Percentiles rank a stretch among this genome's conserved stretches.
Conservation (phyloP, 2,888 invertebrate genomes). For the Ichneumoninae sp. region DNA sequence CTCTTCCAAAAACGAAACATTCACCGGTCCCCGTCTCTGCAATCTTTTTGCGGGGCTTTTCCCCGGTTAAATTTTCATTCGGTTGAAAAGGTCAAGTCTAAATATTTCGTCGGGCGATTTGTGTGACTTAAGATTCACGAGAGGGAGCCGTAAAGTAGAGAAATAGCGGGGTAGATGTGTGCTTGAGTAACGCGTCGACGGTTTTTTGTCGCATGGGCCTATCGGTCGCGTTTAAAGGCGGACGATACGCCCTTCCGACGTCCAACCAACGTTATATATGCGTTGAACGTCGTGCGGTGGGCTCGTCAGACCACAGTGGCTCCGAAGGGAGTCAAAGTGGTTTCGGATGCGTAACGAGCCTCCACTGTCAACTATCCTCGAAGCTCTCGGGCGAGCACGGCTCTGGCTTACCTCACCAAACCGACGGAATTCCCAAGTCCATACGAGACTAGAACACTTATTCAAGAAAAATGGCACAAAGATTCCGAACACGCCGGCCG, state of each 20-base stretch:
- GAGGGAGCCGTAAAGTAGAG: background rate
- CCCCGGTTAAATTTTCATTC: slow-evolving; percentile 27
- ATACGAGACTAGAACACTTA: slow-evolving; percentile 1
- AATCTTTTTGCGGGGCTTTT: background rate
- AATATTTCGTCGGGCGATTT: slow-evolving; percentile 15
- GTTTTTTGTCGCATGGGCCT: background rate
- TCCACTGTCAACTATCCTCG: slow-evolving; percentile 35
- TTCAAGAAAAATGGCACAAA: slow-evolving; percentile 27
- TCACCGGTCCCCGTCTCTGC: background rate
- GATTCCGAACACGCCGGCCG: slow-evolving; percentile 8
- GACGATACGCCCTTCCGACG: background rate
- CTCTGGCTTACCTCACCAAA: slow-evolving; percentile 29
- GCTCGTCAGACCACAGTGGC: slow-evolving; percentile 27
- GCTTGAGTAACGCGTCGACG: background rate
- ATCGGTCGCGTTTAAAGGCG: background rate
- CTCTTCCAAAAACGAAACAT: background rate
- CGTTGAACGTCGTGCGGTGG: slow-evolving; percentile 11
- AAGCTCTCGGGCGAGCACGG: slow-evolving; percentile 22
- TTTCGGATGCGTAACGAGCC: slow-evolving; percentile 43
- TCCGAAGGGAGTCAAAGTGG: slow-evolving; percentile 44
- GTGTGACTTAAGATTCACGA: slow-evolving; percentile 26
- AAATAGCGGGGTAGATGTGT: background rate
- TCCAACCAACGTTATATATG: background rate
- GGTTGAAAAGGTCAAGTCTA: slow-evolving; percentile 26
- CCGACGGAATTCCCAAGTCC: slow-evolving; percentile 5